Conservation (phyloP, 2,888 invertebrate genomes). For the Hydrotaea cyrtoneurina region DNA sequence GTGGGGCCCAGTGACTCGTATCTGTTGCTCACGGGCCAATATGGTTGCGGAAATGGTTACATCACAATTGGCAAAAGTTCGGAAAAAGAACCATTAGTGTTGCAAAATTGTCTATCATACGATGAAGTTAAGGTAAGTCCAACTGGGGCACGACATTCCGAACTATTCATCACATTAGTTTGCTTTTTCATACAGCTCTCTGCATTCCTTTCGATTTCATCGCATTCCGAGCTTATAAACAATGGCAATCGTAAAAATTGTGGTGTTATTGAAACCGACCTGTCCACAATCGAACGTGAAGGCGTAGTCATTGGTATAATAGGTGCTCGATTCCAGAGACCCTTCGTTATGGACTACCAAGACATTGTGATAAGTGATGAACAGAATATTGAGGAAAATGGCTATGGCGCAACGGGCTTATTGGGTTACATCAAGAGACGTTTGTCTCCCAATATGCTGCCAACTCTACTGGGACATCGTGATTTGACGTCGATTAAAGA, state of each 20-base stretch:
- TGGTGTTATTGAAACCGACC: slow-evolving; percentile 75
- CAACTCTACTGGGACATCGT: neutral
- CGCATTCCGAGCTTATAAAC: slow-evolving; percentile 82
- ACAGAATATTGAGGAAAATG: slow-evolving; percentile 81
- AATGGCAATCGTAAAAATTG: slow-evolving; percentile 81
- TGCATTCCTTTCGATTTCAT: slow-evolving; percentile 81
- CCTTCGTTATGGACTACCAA: slow-evolving; percentile 79
- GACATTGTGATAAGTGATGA: slow-evolving; percentile 77
- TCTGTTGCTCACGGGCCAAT: slow-evolving; percentile 76
- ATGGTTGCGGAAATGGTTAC: slow-evolving; percentile 78
- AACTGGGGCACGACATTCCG: no score
- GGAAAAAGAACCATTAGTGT: slow-evolving; percentile 79
- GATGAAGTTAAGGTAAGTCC: slow-evolving; percentile 82
- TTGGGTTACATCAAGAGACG: no score
- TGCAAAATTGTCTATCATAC: slow-evolving; percentile 81
- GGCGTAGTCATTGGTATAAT: slow-evolving; percentile 80
- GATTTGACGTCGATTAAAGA: slow-evolving; percentile 62
- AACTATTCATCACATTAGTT: neutral
- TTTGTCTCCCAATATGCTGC: neutral
- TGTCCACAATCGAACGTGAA: slow-evolving; percentile 77
- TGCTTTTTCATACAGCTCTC: slow-evolving; percentile 73
- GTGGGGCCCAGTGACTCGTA: slow-evolving; percentile 75
- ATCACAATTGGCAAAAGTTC: slow-evolving; percentile 81
- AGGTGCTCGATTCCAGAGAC: slow-evolving; percentile 77
- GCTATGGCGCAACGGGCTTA: slow-evolving; percentile 77